Percentiles rank a stretch among this genome's conserved stretches.
Conservation (phyloP, 1,140 invertebrate species). For the Drosophila sucinea region DNA sequence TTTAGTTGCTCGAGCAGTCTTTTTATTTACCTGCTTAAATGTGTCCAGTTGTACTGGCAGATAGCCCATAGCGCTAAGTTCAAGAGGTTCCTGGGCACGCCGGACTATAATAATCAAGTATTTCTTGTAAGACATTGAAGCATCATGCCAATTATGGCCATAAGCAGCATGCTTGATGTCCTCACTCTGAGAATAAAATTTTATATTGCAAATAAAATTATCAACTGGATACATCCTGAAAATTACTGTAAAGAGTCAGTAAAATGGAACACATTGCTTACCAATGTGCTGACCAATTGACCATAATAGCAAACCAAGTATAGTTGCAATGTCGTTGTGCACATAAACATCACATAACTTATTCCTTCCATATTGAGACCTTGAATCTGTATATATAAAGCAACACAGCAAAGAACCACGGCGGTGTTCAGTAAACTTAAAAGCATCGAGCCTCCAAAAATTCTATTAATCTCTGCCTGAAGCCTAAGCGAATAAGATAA, state of each 20-base stretch:
- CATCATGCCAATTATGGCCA: conserved; percentile 56
- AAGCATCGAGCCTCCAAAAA: conserved; percentile 44
- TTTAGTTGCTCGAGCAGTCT: neutral
- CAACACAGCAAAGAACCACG: conserved; percentile 46
- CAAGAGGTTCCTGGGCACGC: conserved; percentile 41
- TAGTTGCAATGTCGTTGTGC: no score
- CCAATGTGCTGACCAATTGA: conserved; percentile 39
- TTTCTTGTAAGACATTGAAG: conserved; percentile 55
- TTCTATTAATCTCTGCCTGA: conserved; percentile 42
- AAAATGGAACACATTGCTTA: conserved; percentile 1
- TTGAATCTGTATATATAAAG: conserved; percentile 45
- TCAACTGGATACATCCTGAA: no score
- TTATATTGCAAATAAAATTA: no score
- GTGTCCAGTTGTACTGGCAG: conserved; percentile 53
- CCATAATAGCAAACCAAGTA: conserved; percentile 51
- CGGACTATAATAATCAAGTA: conserved; percentile 50
- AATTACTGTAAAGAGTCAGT: no score
- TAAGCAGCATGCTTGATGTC: conserved; percentile 41
- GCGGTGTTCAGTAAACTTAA: conserved; percentile 51
- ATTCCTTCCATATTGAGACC: conserved; percentile 46
- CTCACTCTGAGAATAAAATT: conserved; percentile 26
- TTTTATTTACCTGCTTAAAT: conserved; percentile 52
- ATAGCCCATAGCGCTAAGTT: conserved; percentile 53
- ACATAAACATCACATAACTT: neutral
- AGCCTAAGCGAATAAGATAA: conserved; percentile 11